These are phyloP conservation scores for Gambelia wislizenii DNA, from an alignment of 2,797 vertebrate species.

Conservation along the genomic window DNA sequence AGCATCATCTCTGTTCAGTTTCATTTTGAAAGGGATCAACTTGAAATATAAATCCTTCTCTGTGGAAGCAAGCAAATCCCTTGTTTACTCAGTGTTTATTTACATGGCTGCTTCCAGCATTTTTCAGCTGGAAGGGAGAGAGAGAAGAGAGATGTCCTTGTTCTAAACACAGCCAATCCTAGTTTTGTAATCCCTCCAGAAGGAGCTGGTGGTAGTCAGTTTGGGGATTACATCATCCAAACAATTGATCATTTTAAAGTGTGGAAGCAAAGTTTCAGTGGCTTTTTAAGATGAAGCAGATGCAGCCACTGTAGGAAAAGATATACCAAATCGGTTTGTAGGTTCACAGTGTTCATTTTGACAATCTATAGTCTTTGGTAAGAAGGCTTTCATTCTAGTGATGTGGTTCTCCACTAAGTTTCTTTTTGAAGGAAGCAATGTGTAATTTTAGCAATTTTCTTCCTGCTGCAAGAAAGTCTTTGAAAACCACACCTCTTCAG, in stretches of 20 bases:
- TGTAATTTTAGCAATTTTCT: no score
- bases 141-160: conserved; percentile 46
- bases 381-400: no score
- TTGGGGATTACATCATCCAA: conserved; percentile 54
- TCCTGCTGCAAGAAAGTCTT: no score
- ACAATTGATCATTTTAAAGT: conserved; percentile 60
- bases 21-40: background rate
- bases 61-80: conserved; percentile 37
- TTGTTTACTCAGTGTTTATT: conserved; percentile 52
- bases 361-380: background rate
- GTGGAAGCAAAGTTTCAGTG: conserved; percentile 13
- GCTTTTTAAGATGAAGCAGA: conserved; percentile 20
- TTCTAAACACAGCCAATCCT: conserved; percentile 47
- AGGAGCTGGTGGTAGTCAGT: conserved; percentile 35
- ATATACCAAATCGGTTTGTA: background rate
- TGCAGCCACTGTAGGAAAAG: background rate
- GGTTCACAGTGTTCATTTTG: background rate
- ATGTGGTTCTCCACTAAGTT: background rate
- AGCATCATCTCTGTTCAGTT: background rate
- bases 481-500: no score
- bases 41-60: conserved; percentile 22
- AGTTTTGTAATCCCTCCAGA: conserved; percentile 50
- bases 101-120: conserved; percentile 49
- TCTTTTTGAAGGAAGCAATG: no score
- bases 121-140: conserved; percentile 42